Percentiles rank a stretch among this genome's conserved stretches.
Conservation (phyloP, 2,797 vertebrate genomes). For the Gouania willdenowi region DNA sequence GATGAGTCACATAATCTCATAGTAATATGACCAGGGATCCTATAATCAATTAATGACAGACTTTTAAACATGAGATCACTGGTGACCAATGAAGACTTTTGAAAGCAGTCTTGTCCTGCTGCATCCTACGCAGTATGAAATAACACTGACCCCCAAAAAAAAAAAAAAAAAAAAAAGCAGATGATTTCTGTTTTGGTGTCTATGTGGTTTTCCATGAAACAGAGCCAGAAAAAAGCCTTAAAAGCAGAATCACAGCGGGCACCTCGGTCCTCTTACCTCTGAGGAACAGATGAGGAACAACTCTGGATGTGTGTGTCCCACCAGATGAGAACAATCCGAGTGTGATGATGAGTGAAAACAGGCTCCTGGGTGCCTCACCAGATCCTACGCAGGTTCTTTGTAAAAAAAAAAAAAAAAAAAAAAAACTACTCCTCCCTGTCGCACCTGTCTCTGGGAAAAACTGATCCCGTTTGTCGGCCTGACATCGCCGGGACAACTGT, state of each 20-base stretch:
- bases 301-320: constrained; percentile 27
- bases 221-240: no score
- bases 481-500: constrained; percentile 81
- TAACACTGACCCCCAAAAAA: constrained; percentile 28
- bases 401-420: no score
- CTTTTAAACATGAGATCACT: no score
- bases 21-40: no score
- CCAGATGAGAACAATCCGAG: constrained; percentile 51
- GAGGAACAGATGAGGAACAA: constrained; percentile 19
- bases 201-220: no score
- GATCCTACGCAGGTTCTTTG: constrained; percentile 51
- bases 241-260: constrained; percentile 40
- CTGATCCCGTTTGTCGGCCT: constrained; percentile 64
- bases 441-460: constrained; percentile 79
- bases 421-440: constrained; percentile 74
- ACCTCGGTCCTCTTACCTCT: constrained; percentile 66
- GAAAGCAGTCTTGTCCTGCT: no score
- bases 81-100: no score
- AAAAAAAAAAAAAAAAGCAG: no score
- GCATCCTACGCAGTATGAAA: constrained; percentile 70
- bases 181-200: no score
- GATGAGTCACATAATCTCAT: no score
- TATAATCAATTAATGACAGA: no score
- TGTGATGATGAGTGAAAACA: constrained; percentile 29
- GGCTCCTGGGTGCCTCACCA: constrained; percentile 41